Evolutionary conservation across 2,888 invertebrate species (phyloP).

Genomic region (Brachynemurus nebulosus): DNA sequence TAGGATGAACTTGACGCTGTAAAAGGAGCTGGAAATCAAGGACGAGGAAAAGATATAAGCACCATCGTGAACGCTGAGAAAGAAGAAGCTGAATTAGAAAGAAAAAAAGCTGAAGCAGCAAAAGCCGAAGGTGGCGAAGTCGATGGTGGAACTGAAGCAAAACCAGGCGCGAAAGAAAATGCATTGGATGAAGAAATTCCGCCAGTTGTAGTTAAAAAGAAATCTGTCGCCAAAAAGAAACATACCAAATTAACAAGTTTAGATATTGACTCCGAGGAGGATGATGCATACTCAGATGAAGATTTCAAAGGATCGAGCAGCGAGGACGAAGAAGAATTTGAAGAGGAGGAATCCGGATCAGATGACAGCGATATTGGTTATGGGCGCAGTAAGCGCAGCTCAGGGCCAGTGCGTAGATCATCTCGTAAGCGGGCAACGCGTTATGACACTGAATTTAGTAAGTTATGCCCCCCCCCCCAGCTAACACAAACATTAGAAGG

Average conservation of each 20-base stretch:
- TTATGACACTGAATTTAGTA: constrained; percentile 43
- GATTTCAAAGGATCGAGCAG: constrained; percentile 72
- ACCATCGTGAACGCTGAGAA: constrained; percentile 71
- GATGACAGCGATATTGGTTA: constrained; percentile 39
- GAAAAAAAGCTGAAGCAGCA: constrained; percentile 17
- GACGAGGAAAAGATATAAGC: constrained; percentile 84
- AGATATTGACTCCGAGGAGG: constrained; percentile 65
- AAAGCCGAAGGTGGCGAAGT: constrained; percentile 18
- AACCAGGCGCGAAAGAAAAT: not conserved
- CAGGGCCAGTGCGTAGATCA: constrained; percentile 37
- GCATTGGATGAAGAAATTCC: constrained; percentile 25
- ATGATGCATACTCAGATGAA: constrained; percentile 73
- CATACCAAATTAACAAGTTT: constrained; percentile 64
- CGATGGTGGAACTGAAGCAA: constrained; percentile 14
- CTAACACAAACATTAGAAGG: not conserved
- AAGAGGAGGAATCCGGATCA: constrained; percentile 36
- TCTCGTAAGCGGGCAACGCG: constrained; percentile 36
- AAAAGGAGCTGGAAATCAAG: constrained; percentile 65
- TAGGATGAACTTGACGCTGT: constrained; percentile 61
- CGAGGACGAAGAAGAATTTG: constrained; percentile 43
- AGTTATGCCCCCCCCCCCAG: constrained; percentile 20
- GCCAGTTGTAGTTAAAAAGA: constrained; percentile 19
- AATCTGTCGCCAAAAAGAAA: constrained; percentile 39
- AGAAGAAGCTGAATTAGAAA: constrained; percentile 37
- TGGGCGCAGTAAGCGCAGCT: constrained; percentile 32